Evolutionary conservation across 2,113 vertebrate genomes (phyloP), one percentile per base, ranked within the genome.

Genomic region (Kobus ellipsiprymnus): DNA sequence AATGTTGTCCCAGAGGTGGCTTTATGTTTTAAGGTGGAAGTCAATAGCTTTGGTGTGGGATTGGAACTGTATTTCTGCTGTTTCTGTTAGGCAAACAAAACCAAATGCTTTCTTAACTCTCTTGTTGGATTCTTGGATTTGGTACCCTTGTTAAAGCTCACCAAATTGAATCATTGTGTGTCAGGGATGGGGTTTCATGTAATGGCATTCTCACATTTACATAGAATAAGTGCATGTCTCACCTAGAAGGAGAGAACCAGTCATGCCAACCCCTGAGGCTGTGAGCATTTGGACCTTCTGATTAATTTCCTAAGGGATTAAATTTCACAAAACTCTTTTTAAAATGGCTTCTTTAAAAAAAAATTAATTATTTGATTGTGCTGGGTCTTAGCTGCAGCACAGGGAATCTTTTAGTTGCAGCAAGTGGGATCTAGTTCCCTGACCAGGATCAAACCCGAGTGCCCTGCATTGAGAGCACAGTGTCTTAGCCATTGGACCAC

Each of bases 291-390:
- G 30, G 40, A 33, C 33, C 48, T 94, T 78, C 30, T 89, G 57
- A 90, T 91, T 40, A 52, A 95, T 89, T 90, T 92, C 33, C 14
- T 33, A 60, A 97, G 54, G 64, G 36, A 96, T 57, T 93, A 83
- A 93, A 95, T 92, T 96, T 44, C 92, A 90, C 33, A 90, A 57
- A 96, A 59, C 9, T 64, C 95, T 88, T 74, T 87, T 44, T 27
- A 7, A 25, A 77, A 77, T 44, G 40, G 40, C 27, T 77, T 77
- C 71, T 44, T 27, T 12, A 0, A 40, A 40, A 40, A 36, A 74
- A 40, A 11, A 7, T 40, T 74, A 12, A 15, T 44, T 77, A 44
- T 44, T 44, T 44, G 23, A 14, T 77, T 77, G 21, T 44, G 12
- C 3, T 77, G 23, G 6, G 12, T 27, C 71, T 77, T 77, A 44